Base-by-base conservation (phyloP, 1,140 invertebrate genomes). In the Maconellicoccus hirsutus region DNA sequence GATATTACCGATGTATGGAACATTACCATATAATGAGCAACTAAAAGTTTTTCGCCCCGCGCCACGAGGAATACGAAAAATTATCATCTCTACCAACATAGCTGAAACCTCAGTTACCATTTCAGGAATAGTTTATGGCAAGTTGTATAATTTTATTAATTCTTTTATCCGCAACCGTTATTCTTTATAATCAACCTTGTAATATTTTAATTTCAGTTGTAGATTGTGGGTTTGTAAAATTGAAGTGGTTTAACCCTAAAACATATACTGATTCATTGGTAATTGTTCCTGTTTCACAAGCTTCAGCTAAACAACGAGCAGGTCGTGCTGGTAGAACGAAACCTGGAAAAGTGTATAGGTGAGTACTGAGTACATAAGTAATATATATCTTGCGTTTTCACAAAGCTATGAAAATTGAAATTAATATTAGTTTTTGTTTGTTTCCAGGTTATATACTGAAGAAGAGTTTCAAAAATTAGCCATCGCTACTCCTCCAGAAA, bases 181-280 rank as follows among this genome's bases (percentile, higher is more conserved):
- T 2, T 52, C 59, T 73, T 71, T 26, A 69, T 42, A 52, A 71
- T 69, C 10, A 16, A n/a, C 8, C 21, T 70, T 16, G 42, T 52
- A 19, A 52, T 27, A 70, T 33, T 74, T 72, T 71, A 71, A 23
- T 84, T 84, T 33, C 76, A 93, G 95, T 98, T 63, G 87, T 98
- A 70, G 97, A 99, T 79, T 89, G 92, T 81, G 97, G 97, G 1
- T 99, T 96, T 82, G 92, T 96, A n/a, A 99, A 98, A 83, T 79
- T 96, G 69, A 88, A 91, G 29, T 95, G 92, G 83, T 96, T 90
- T 77, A 93, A 97, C 77, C 83, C 88, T 0, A 84, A 87, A 27
- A 89, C 91, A 16, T 88, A 89, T 22, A 91, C 92, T 12, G 94
- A 98, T 78, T 88, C 86, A 70, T 79, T 99, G 1, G 85, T 94